Conservation (phyloP, 2,113 vertebrate species). For the Mustela nigripes region DNA sequence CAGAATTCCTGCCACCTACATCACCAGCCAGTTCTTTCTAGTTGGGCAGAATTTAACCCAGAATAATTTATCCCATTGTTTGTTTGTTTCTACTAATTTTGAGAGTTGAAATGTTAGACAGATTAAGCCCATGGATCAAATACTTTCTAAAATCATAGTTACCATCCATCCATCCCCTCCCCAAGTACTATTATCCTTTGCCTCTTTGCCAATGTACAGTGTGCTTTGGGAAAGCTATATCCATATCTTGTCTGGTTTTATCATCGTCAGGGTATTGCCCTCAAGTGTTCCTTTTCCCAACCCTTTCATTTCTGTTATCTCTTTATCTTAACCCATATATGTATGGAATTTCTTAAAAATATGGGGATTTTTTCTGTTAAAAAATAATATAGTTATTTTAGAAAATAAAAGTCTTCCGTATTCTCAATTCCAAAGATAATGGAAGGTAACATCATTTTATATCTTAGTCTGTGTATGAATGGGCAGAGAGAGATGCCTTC, state of each 20-base stretch:
- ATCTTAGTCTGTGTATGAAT: neutral
- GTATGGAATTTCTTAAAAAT: neutral
- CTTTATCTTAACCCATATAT: slow-evolving; percentile 17
- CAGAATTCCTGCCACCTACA: neutral
- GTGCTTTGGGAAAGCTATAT: neutral
- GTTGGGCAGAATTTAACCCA: neutral
- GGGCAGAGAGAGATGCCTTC: neutral
- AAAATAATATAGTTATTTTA: slow-evolving; percentile 47
- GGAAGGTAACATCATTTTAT: neutral
- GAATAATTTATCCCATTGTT: slow-evolving; percentile 24
- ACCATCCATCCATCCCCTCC: neutral
- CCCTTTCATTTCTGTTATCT: neutral
- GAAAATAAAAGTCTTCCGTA: neutral
- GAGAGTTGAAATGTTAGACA: slow-evolving; percentile 21
- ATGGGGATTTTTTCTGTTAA: neutral
- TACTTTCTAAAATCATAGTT: slow-evolving; percentile 10
- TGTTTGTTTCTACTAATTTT: slow-evolving; percentile 23
- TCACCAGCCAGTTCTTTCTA: slow-evolving; percentile 13
- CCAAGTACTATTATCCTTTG: neutral
- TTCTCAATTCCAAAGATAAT: slow-evolving; percentile 7
- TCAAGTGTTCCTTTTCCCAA: neutral
- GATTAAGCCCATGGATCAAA: neutral
- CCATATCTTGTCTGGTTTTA: neutral
- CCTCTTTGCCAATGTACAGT: neutral
- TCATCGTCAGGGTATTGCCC: neutral